Base-by-base conservation (phyloP, 1,140 invertebrate genomes). In the Schlechtendalia chinensis region DNA sequence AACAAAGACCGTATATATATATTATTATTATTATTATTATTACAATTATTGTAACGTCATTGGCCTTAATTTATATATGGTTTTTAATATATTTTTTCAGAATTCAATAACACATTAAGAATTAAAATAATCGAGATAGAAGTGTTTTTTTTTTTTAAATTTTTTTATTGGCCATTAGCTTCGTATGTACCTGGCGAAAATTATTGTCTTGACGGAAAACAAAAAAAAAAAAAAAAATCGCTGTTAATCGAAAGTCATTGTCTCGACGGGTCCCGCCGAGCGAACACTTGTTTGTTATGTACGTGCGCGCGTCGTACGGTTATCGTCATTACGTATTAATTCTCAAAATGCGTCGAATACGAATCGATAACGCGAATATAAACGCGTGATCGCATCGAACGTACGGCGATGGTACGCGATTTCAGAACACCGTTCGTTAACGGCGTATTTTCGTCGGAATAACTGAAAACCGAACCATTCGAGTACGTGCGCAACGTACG, bases 31-130 rank as follows among this genome's bases (percentile, higher is more conserved):
- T 39, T 39, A 39, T 1, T 39, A 8, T 8, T 24, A 50, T 24
- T 69, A 27, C 6, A 50, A 50, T 47, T 39, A 39, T 17, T 24
- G 6, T 69, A 69, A 19, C 65, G 67, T 69, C 67, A 69, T 69
- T 69, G 67, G 45, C 67, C 22, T 69, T 50, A 69, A 50, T 50
- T 24, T 27, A 50, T 67, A 39, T 8, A n/a, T n/a, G n/a, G 27
- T n/a, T 12, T 47, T 47, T 47, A 69, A 47, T 24, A 24, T 47
- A 16, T 29, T 22, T 69, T 69, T 47, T 50, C 24, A 1, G 47
- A 17, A 69, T 69, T 69, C 22, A 27, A 16, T 24, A 17, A 69
- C 0, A 17, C 0, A 10, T 24, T 27, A 50, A 2, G 47, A 69
- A 11, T 47, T 61, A 61, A 61, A 6, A 8, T 24, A 50, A 69